Percentiles rank a stretch among this genome's conserved stretches.
Conservation (phyloP, 2,113 vertebrate species). For the Hyla sarda region DNA sequence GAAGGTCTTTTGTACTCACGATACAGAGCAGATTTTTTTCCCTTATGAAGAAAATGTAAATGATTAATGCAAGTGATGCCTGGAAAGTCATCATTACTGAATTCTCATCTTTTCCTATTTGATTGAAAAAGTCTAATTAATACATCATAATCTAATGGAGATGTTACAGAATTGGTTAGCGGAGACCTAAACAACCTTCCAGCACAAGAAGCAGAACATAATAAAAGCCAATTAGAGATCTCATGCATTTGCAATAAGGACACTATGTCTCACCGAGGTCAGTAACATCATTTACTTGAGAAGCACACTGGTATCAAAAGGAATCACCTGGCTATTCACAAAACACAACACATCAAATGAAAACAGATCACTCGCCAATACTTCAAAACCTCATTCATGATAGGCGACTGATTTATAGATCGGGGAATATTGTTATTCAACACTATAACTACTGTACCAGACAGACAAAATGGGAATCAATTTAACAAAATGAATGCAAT, state of each 20-base stretch:
- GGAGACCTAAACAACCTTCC: slow-evolving; percentile 43
- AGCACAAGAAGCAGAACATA: slow-evolving; percentile 32
- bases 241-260: slow-evolving; percentile 33
- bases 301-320: slow-evolving; percentile 8
- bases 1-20: not conserved
- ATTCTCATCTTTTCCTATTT: slow-evolving; percentile 16
- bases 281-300: slow-evolving; percentile 35
- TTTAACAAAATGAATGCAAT: slow-evolving; percentile 48
- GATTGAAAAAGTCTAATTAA: slow-evolving; percentile 38
- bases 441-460: slow-evolving; percentile 45
- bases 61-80: not conserved
- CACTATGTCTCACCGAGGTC: not conserved
- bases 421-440: slow-evolving; percentile 47
- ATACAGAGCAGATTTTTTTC: not conserved
- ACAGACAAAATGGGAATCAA: slow-evolving; percentile 50
- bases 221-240: slow-evolving; percentile 41
- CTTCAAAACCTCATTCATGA: slow-evolving; percentile 31
- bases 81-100: not conserved
- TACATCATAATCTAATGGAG: slow-evolving; percentile 57
- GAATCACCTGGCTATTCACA: slow-evolving; percentile 41
- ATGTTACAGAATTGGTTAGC: slow-evolving; percentile 13
- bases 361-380: slow-evolving; percentile 30
- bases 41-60: slow-evolving; percentile 15
- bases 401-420: slow-evolving; percentile 39
- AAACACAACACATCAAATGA: slow-evolving; percentile 41